Base-by-base conservation (phyloP, 2,113 vertebrate species). In the Enhydra lutris region DNA sequence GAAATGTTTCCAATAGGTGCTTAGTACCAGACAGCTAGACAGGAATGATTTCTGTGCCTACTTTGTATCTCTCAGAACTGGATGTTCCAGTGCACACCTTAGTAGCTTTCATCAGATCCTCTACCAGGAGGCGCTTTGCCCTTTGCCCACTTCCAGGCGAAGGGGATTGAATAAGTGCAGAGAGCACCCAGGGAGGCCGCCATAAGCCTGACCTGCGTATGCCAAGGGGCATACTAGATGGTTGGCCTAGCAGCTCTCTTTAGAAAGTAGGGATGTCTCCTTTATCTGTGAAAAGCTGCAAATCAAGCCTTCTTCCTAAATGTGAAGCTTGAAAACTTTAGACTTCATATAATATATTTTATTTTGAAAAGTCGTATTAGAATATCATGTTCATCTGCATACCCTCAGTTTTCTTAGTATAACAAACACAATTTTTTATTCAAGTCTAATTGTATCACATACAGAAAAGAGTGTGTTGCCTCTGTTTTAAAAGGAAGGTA, bases 281-380 rank as follows among this genome's bases (percentile, higher is more conserved):
- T 29, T 80, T 91, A 80, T 50, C 61, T 83, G 21, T 39, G 18
- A 14, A 91, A 79, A 69, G 31, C 52, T 74, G n/a, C 31, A 74
- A 52, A 42, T 45, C 80, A 92, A 89, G 71, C 36, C 67, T 84
- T 81, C 10, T 85, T 57, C 14, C 42, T 90, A 76, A 90, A 85
- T 39, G 18, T 73, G 52, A 80, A 87, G 14, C 69, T 50, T 93
- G 57, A 74, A 94, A 91, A 91, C 39, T 39, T 89, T 45, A 65
- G 36, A 47, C 6, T 63, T 67, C 47, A 31, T 91, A 85, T 55
- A 55, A 31, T 91, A 85, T 55, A 55, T 89, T 93, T 92, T 76
- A 63, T 90, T 94, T 96, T 79, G 20, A 92, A 85, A 96, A 93
- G 36, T 65, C 67, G 36, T 26, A 39, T 52, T 93, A 69, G 23